Percentiles rank a stretch among this genome's conserved stretches.
phyloP scores from a whole-genome alignment of 2,113 vertebrate species.

The Dicrurus megarhynchus region DNA sequence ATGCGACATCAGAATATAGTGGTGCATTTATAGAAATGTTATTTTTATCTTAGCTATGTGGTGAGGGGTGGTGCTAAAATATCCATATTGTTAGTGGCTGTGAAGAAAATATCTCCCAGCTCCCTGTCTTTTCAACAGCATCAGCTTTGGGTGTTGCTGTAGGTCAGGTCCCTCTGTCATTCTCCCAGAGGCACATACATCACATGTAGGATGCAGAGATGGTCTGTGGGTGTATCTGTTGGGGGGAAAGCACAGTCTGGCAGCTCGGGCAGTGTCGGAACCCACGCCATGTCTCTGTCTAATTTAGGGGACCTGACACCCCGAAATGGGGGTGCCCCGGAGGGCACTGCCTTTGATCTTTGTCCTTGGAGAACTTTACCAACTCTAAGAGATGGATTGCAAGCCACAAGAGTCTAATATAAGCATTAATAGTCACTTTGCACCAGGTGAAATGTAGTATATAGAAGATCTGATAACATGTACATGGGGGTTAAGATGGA shows the following conservation, averaged over 20 bases:
- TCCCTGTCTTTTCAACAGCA: not conserved
- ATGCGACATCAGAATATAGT: not conserved
- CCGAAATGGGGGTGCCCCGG: too few relatives aligned
- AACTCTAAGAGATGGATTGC: too few relatives aligned
- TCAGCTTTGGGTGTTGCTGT: not conserved
- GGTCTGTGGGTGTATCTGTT: not conserved
- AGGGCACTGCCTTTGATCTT: too few relatives aligned
- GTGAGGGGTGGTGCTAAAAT: not conserved
- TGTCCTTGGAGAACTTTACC: too few relatives aligned
- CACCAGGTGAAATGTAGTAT: too few relatives aligned
- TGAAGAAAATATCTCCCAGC: not conserved
- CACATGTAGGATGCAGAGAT: not conserved
- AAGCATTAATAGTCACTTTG: too few relatives aligned
- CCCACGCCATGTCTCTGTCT: too few relatives aligned
- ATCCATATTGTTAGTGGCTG: not conserved
- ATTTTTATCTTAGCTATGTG: slow-evolving; percentile 42
- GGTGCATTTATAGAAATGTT: slow-evolving; percentile 13
- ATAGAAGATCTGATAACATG: too few relatives aligned
- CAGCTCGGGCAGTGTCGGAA: too few relatives aligned
- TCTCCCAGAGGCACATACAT: not conserved
- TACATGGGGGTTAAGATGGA: too few relatives aligned
- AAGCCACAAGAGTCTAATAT: too few relatives aligned
- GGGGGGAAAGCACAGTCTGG: not conserved
- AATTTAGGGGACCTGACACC: too few relatives aligned
- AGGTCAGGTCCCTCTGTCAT: not conserved